Base-by-base conservation (phyloP, 2,888 invertebrate genomes). In the Mongoloraphidia duomilia region DNA sequence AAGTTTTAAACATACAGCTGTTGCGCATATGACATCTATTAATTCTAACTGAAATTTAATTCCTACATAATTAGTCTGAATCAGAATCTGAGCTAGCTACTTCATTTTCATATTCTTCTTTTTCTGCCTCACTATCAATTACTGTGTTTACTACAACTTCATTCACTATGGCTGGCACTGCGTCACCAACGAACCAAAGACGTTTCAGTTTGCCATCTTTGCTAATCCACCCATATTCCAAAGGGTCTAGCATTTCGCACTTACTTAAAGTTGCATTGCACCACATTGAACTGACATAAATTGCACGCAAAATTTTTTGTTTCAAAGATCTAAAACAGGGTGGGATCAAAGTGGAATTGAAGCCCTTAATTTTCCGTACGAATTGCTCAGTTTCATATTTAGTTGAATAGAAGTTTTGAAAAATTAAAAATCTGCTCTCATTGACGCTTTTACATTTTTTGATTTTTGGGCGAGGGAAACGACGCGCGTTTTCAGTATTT, bases 281-380 rank as follows among this genome's bases (percentile, higher is more conserved):
- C 57, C 56, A 56, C 57, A 58, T 59, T 1, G 57, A 55, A 53
- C 55, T 57, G 26, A 57, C 57, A 48, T 53, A 59, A 53, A 55
- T 55, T 48, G 53, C 56, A 51, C 54, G 53, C 51, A 55, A 54
- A 45, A 52, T 54, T 56, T 57, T 59, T 44, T 58, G 56, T 44
- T 33, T 51, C 37, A 56, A 50, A 51, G 57, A 57, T 52, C 47
- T 55, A 55, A 54, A 57, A 52, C 56, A 57, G 52, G 56, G 56
- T 54, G 56, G 58, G 49, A 58, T 52, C 44, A 44, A 44, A 40
- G 50, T 55, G 44, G 56, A 56, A 51, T 56, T 52, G 33, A 58
- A 53, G 13, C 55, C 50, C 55, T 55, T 57, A 49, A 56, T 53
- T 52, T 54, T 50, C 55, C 56, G 58, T 49, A 49, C 47, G 52